phyloP scores from a whole-genome alignment of 2,888 invertebrate genomes.

The Heliconius sara region DNA sequence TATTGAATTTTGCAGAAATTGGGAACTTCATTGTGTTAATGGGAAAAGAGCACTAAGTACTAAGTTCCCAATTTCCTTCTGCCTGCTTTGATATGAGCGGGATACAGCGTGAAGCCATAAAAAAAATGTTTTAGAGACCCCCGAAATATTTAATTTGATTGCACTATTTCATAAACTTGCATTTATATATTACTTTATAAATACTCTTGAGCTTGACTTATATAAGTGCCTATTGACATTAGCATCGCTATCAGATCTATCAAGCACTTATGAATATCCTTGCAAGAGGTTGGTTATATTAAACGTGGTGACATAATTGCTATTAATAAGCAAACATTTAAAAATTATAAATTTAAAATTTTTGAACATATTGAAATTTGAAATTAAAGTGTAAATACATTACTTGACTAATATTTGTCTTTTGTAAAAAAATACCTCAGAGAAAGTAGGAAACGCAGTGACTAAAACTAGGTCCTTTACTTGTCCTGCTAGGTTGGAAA shows the following conservation, averaged over 20 bases:
- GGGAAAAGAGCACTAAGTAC: too few relatives aligned
- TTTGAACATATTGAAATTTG: too few relatives aligned
- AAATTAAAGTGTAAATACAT: too few relatives aligned
- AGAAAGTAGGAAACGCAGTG: background rate
- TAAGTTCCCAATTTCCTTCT: too few relatives aligned
- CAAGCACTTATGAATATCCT: slow-evolving; percentile 11
- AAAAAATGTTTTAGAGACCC: too few relatives aligned
- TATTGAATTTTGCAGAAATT: too few relatives aligned
- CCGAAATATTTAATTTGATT: background rate
- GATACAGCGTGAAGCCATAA: too few relatives aligned
- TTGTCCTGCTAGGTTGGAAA: background rate
- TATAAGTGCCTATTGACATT: slow-evolving; percentile 20
- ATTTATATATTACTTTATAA: background rate
- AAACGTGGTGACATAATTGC: background rate
- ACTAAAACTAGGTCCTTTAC: background rate
- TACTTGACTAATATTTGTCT: too few relatives aligned
- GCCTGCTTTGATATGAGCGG: too few relatives aligned
- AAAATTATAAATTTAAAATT: background rate
- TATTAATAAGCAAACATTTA: background rate
- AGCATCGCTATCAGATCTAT: slow-evolving; percentile 13
- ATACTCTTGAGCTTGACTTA: background rate
- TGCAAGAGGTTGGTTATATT: background rate
- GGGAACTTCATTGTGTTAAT: too few relatives aligned
- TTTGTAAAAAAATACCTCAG: too few relatives aligned
- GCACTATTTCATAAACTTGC: background rate